Evolutionary conservation across 2,113 vertebrate species (phyloP).

Genomic region (Gallinago undulata): DNA sequence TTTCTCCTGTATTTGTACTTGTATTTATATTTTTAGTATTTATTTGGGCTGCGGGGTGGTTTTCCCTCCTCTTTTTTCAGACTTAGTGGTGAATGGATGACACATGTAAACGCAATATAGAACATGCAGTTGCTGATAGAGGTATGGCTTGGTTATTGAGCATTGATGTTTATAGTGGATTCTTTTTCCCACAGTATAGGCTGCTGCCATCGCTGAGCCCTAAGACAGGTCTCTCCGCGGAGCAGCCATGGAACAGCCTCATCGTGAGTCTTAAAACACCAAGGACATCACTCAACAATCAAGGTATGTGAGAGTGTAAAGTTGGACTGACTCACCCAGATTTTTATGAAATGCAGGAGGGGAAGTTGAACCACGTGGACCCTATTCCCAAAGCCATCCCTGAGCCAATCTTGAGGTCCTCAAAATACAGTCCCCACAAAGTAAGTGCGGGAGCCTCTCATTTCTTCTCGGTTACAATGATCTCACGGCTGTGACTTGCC

Average conservation of each 20-base stretch:
- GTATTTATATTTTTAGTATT: not conserved
- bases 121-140: not conserved
- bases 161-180: not conserved
- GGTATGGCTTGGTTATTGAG: not conserved
- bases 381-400: not conserved
- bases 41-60: not conserved
- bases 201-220: not conserved
- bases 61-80: not conserved
- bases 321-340: not conserved
- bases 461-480: not conserved
- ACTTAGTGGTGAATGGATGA: not conserved
- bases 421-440: not conserved
- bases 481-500: not conserved
- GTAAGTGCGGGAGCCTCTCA: not conserved
- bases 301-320: not conserved
- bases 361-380: not conserved
- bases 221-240: not conserved
- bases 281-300: not conserved
- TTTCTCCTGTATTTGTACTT: not conserved
- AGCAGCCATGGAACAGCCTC: not conserved
- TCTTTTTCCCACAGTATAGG: not conserved
- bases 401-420: not conserved
- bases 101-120: not conserved
- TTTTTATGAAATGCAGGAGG: not conserved
- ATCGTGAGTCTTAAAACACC: not conserved